Conservation (phyloP, 2,113 vertebrate species). For the Colossoma macropomum region DNA sequence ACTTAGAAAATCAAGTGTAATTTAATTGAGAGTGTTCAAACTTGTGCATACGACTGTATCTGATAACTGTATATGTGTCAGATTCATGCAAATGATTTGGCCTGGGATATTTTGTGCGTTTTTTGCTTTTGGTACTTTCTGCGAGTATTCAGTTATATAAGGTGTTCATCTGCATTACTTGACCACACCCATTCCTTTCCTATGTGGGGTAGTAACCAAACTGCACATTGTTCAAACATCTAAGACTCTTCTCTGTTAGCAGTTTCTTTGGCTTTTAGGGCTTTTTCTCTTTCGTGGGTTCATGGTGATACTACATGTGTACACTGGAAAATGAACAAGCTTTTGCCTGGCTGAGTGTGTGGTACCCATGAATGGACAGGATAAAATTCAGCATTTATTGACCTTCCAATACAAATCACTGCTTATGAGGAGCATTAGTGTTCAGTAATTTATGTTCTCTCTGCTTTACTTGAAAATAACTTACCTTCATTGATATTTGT, state of each 20-base stretch:
- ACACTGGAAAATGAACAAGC: too few relatives aligned
- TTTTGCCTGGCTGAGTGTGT: not conserved
- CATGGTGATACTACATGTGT: too few relatives aligned
- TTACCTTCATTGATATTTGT: not conserved
- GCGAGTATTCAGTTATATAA: not conserved
- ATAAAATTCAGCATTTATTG: not conserved
- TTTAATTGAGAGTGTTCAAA: too few relatives aligned
- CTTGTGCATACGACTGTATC: not conserved
- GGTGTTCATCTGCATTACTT: slow-evolving; percentile 9
- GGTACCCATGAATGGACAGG: not conserved
- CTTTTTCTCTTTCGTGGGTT: not conserved
- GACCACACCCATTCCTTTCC: slow-evolving; percentile 35
- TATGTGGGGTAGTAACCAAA: slow-evolving; percentile 6
- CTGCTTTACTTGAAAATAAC: not conserved
- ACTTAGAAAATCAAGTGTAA: too few relatives aligned
- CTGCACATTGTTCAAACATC: slow-evolving; percentile 3
- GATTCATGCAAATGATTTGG: not conserved
- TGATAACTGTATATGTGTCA: not conserved
- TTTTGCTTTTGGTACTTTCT: not conserved
- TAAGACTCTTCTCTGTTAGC: not conserved
- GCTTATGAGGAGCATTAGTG: not conserved
- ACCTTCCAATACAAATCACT: not conserved
- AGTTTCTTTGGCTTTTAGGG: not conserved
- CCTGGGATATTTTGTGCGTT: not conserved
- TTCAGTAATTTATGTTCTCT: not conserved